Percentiles rank a stretch among this genome's conserved stretches.
phyloP scores from a whole-genome alignment of 2,888 invertebrate genomes.

The Lasioglossum villosulum region DNA sequence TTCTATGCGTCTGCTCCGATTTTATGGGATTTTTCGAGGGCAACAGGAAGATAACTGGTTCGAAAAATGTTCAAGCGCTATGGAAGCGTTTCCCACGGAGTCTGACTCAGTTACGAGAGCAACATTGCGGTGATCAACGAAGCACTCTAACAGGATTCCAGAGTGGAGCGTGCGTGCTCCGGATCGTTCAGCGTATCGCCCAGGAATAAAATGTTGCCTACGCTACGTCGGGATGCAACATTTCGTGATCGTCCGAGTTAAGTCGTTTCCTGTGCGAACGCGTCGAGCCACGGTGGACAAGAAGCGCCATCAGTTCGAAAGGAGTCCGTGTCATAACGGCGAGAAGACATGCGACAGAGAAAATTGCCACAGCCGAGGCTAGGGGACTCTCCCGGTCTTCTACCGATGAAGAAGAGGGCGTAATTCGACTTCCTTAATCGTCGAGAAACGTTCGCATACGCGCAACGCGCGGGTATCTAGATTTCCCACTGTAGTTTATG shows the following conservation, averaged over 20 bases:
- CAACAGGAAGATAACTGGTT: not conserved
- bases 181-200: conserved; percentile 28
- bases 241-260: conserved; percentile 26
- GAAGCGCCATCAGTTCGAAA: not conserved
- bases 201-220: conserved; percentile 30
- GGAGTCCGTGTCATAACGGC: conserved; percentile 35
- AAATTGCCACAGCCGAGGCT: conserved; percentile 27
- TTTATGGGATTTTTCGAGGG: not conserved
- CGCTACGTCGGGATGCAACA: not conserved
- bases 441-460: conserved; percentile 26
- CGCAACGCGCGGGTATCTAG: conserved; percentile 5
- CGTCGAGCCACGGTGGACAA: not conserved
- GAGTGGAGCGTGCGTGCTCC: not conserved
- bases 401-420: not conserved
- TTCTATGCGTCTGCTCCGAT: not conserved
- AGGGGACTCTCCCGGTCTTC: not conserved
- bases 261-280: conserved; percentile 15
- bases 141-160: conserved; percentile 6
- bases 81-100: conserved; percentile 2
- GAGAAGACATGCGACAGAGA: conserved; percentile 38
- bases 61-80: not conserved
- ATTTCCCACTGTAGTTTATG: conserved; percentile 15
- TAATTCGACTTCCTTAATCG: conserved; percentile 46
- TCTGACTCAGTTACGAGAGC: not conserved
- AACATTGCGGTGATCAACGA: conserved; percentile 6